Evolutionary conservation across 2,888 invertebrate genomes (phyloP), one percentile per base, ranked within the genome.

Genomic region (Agrotis segetum): DNA sequence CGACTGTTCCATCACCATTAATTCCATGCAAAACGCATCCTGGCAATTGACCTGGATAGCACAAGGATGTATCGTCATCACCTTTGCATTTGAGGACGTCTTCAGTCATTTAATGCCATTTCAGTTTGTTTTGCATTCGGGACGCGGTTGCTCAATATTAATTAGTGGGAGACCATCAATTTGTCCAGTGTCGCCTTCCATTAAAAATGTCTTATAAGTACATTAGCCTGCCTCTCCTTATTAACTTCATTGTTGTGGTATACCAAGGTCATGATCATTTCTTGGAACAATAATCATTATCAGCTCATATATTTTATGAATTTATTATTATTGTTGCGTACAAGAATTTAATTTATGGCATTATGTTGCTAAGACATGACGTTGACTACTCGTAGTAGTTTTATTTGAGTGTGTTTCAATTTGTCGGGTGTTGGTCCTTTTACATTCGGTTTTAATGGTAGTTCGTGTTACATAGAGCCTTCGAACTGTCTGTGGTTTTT

Each of bases 111-210:
- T 64, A 66, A 56, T 60, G 19, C 52, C 29, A 77, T 62, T 65
- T 77, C 66, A 50, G 56, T 58, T 50, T 52, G 46, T 53, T 73
- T 73, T 64, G 67, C 68, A 73, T 82, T 70, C 29, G 49, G 59
- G 66, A 62, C 56, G 60, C 53, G 21, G 56, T 68, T 69, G 60
- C 58, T 80, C 67, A 64, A 75, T 77, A 79, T 84, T 84, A 82
- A 83, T 86, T 84, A 84, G 77, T 59, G 79, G 64, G 74, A 71
- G 71, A 79, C 83, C 85, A 85, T 87, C 82, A 85, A 84, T 88
- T 81, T 84, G 62, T 74, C 74, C 79, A 79, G 71, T 83, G 82
- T 85, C 88, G 71, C 81, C 72, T 77, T 49, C 68, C 47, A 80
- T 77, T 78, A 73, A 70, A 66, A 46, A 61, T 40, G 24, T 58